Base-by-base conservation (phyloP, 1,140 invertebrate genomes). In the Drosophila prosaltans region DNA sequence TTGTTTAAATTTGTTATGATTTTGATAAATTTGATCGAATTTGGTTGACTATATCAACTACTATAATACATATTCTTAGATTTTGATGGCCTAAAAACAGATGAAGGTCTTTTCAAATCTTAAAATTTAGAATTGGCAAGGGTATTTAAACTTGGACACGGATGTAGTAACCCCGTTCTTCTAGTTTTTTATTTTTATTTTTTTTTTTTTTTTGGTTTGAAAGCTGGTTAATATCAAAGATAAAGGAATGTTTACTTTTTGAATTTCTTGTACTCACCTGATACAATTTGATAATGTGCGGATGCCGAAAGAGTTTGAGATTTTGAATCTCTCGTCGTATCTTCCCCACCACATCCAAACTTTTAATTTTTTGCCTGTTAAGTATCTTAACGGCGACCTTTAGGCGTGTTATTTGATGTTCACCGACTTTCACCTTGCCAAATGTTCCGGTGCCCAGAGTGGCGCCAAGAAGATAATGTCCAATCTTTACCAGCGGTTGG, bases 341-440 rank as follows among this genome's bases (percentile, higher is more conserved):
- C 94, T 99, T 99, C 2, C 98, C 98, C 48, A 99, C 99, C 2
- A 99, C 99, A 95, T 99, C 99, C 2, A 99, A 93, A 91, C 97
- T 99, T 93, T 99, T 99, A 41, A 99, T 99, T 93, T 99, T 99
- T 86, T 99, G 97, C 28, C 99, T 94, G 93, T 99, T 99, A 28
- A 99, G 93, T 75, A 99, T 99, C 93, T 99, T 99, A 0, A 99
- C 97, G 30, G 99, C 99, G 41, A 99, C 99, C 94, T 99, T 99
- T 91, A 99, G 98, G 70, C 97, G 97, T 6, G 99, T 99, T 30
- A 99, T 93, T 79, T 99, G 97, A 94, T 99, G 99, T 92, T 98
- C 98, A 3, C 98, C 99, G 92, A 99, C 98, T 94, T 98, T 98
- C 3, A 98, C 98, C 94, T 98, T 98, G 48, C 98, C 98, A 93